These are phyloP conservation scores for Corythornis leucogaster DNA, from an alignment of 2,797 vertebrate species.

Conservation along the genomic window DNA sequence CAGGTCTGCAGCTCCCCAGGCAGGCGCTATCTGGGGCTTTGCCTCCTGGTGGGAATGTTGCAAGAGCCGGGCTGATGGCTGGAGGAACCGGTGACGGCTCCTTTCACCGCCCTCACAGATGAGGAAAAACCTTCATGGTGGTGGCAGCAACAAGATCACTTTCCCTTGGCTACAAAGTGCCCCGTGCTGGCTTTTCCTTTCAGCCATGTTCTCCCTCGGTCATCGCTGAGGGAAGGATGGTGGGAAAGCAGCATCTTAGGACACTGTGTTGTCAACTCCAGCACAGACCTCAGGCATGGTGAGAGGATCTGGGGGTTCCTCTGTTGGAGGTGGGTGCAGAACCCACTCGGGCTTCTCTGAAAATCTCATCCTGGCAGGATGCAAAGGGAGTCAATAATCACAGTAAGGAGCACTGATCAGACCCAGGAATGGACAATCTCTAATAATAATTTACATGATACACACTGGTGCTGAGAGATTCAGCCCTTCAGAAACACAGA, in stretches of 20 bases:
- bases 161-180: not conserved
- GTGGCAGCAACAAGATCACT: not conserved
- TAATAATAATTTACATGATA: not conserved
- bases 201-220: not conserved
- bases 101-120: constrained; percentile 14
- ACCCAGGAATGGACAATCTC: not conserved
- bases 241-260: not conserved
- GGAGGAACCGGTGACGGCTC: constrained; percentile 13
- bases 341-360: accelerated
- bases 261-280: not conserved
- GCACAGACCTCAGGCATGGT: accelerated
- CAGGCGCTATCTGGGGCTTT: not conserved
- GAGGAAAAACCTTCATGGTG: not conserved
- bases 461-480: not conserved
- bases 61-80: constrained; percentile 11
- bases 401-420: not conserved
- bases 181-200: not conserved
- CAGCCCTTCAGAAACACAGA: not conserved
- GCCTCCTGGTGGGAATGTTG: constrained; percentile 29
- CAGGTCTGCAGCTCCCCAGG: not conserved
- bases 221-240: not conserved
- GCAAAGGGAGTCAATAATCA: not conserved
- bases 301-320: not conserved
- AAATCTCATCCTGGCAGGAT: not conserved
- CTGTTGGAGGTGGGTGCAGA: not conserved